Base-by-base conservation (phyloP, 1,140 invertebrate species). In the Leptopilina clavipes region DNA sequence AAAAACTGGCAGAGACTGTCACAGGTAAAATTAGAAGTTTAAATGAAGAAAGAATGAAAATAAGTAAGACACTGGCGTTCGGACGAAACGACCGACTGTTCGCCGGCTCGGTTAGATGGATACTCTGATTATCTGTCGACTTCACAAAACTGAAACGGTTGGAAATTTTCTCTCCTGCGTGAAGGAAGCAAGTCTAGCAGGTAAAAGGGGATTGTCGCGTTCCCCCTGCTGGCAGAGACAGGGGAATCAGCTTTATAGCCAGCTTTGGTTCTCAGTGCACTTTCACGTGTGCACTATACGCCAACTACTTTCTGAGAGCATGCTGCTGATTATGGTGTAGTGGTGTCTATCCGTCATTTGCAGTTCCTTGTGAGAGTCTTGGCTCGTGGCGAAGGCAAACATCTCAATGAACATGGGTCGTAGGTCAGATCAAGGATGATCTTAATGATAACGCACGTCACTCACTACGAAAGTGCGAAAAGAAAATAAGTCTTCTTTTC, bases 231-330 rank as follows among this genome's bases (percentile, higher is more conserved):
- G 79, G 79, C 74, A 79, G 79, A 78, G 80, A 81, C 79, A 75
- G 77, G 77, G 71, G 52, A 72, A 73, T 65, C 48, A 43, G 52
- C 56, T 72, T 78, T 9, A 40, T 0, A 40, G 37, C 37, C 1
- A n/a, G n/a, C n/a, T n/a, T n/a, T 79, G 65, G 70, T 81, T 82
- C 74, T 84, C 76, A 80, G 86, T 88, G 86, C 86, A 88, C 87
- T 89, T 88, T 88, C 87, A 88, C 86, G 84, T 86, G 76, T 52
- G 37, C 37, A 40, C 37, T 40, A 40, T 40, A 65, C n/a, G n/a
- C 59, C 22, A 31, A 37, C 22, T 22, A 22, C 22, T 65, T 65
- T 65, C 59, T 37, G 14, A 52, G 48, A 5, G 17, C 48, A 52
- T 17, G 48, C 48, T 65, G 59, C 22, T 65, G 59, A 65, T 65